These are phyloP conservation scores for Jaculus jaculus DNA, from an alignment of 2,113 vertebrate genomes.

Conservation along the genomic window DNA sequence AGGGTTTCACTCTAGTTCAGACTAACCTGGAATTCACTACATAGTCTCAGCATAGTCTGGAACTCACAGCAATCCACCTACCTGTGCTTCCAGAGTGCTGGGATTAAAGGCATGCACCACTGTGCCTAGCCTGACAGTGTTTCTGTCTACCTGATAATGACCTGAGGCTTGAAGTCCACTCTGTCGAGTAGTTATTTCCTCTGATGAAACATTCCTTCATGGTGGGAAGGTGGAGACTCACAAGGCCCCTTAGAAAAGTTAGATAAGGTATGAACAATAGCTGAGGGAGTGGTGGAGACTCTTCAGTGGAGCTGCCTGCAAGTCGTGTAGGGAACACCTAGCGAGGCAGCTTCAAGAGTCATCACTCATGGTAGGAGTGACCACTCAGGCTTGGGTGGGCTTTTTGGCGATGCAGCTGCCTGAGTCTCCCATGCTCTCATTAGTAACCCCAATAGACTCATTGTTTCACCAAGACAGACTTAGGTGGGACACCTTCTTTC, in stretches of 20 bases:
- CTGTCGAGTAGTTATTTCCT: background rate
- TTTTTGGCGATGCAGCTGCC: background rate
- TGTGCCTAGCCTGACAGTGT: no score
- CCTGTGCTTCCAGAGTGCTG: no score
- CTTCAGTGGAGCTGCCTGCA: background rate
- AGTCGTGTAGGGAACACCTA: background rate
- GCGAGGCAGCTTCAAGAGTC: background rate
- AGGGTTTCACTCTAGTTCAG: no score
- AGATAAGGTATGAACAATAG: background rate
- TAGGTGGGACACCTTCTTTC: background rate
- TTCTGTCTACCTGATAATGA: background rate
- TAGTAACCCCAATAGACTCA: background rate
- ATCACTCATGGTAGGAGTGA: no score
- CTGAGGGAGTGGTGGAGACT: background rate
- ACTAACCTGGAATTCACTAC: no score
- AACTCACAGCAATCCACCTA: no score
- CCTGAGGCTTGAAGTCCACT: background rate
- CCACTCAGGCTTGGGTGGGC: background rate
- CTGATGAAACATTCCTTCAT: background rate
- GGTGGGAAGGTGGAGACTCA: no score
- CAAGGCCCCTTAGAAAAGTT: no score
- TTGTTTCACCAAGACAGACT: background rate
- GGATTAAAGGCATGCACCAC: no score
- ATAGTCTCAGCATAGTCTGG: no score
- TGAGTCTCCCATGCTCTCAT: background rate